Evolutionary conservation across 2,113 vertebrate genomes (phyloP), one percentile per base, ranked within the genome.

Genomic region (Poecilia latipinna): DNA sequence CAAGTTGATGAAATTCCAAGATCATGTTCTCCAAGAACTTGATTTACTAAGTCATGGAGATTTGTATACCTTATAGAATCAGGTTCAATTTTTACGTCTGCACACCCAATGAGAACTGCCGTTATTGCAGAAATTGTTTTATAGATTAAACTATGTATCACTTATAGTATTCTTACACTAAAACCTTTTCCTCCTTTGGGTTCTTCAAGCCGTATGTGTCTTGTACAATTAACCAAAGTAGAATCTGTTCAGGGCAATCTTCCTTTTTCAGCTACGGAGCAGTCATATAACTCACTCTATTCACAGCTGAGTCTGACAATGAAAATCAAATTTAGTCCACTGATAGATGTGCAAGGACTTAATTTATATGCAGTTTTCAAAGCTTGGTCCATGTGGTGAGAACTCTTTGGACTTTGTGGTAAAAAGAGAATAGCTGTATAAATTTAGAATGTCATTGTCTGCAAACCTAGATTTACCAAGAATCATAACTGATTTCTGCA

Each of bases 211-310:
- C 22, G 11, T 33, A 44, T 26, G 8, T 8, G 8, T 63, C 26
- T 15, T 65, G 24, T 57, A 31, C 13, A 4, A 42, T 65, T 69
- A 74, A 73, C 32, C 39, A 62, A 65, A 60, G 68, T n/a, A 78
- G 69, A 69, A 78, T 78, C 61, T 80, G 83, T 68, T 76, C 67
- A 60, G 33, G 17, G 26, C 54, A 72, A 12, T 67, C 28, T 68
- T 73, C 54, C 61, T 48, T 37, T 64, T 62, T 79, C 48, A 31
- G 48, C 78, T 82, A 65, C 66, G 22, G 62, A 48, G 42, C 70
- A 77, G 15, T 66, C 44, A 76, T 68, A n/a, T 37, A 72, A 72
- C 17, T 3, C 28, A 22, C 32, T 65, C 28, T 31, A 35, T 24
- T 3, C n/a, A 29, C 57, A 61, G 66, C 63, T 74, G 65, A 24